Evolutionary conservation across 2,888 invertebrate genomes (phyloP), one percentile per base, ranked within the genome.

Genomic region (Rugalucina vietnamica): DNA sequence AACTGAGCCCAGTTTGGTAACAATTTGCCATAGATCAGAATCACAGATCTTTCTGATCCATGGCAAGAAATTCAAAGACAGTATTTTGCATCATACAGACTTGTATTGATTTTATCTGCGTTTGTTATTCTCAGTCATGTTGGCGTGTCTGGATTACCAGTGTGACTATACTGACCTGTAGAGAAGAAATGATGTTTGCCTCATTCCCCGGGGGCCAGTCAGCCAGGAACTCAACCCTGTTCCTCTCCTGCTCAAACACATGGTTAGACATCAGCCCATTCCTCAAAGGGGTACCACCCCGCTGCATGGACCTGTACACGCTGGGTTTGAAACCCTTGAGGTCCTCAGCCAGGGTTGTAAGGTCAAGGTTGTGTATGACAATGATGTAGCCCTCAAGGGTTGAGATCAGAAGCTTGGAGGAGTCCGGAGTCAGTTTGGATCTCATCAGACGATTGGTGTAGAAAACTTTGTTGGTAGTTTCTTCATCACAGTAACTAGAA

Each of bases 341-440:
- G 95, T 98, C 98, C 87, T 96, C 96, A 34, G 96, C 96, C 90
- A 99, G 95, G 2, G 97, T 97, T 43, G 96, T 96, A 85, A 99
- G 96, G 95, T 98, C 97, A 83, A 99, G 96, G 94, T 98, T 96
- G 94, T 98, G 98, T 86, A 99, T 97, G 50, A 98, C 96, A 92
- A 99, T 97, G 77, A 99, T 96, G 93, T 98, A 97, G 10, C 98
- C 99, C 37, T 97, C 97, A 0, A 98, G 97, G 0, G 98, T 98
- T 88, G 98, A 98, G 94, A 99, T 97, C 29, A 99, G 96, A 96
- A 99, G 97, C 95, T 98, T 98, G 65, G 96, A 96, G 0, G 97
- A 97, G 93, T 98, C 98, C 0, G 98, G 98, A 4, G 97, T 97
- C 88, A 99, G 95, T 82, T 98, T 96, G 91, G 98, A 98, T 77